These are phyloP conservation scores for Chymomyza costata DNA, from an alignment of 1,140 invertebrate genomes.

Conservation along the genomic window DNA sequence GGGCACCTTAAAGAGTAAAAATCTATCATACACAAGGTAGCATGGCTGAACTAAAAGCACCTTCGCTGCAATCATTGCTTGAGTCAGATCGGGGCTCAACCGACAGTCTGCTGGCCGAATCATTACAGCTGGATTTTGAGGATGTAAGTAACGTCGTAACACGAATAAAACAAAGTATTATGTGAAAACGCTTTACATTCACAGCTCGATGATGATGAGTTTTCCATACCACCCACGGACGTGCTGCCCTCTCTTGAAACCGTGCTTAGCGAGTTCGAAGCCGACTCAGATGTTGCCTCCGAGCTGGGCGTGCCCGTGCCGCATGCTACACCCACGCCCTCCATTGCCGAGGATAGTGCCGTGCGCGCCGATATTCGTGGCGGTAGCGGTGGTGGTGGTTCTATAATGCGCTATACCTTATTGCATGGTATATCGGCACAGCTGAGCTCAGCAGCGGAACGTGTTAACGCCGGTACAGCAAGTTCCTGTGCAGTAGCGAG, in stretches of 20 bases:
- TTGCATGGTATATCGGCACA: conserved; percentile 91
- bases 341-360: conserved; percentile 59
- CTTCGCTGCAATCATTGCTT: conserved; percentile 78
- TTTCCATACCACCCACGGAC: conserved; percentile 86
- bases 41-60: conserved; percentile 78
- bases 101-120: conserved; percentile 78
- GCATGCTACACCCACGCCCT: conserved; percentile 76
- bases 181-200: background rate
- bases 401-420: conserved; percentile 87
- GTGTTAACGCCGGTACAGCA: conserved; percentile 91
- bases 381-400: conserved; percentile 77
- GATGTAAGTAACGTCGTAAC: conserved; percentile 80
- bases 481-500: conserved; percentile 86
- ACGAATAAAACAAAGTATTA: conserved; percentile 5
- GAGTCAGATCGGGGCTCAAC: conserved; percentile 82
- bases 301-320: conserved; percentile 73
- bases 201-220: conserved; percentile 88
- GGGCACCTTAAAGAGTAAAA: no score
- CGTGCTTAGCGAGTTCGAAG: conserved; percentile 87
- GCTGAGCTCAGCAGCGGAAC: conserved; percentile 87
- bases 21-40: no score
- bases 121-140: conserved; percentile 81
- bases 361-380: conserved; percentile 53
- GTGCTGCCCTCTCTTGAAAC: conserved; percentile 89
- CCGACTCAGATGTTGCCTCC: conserved; percentile 78